These are phyloP conservation scores for Craseonycteris thonglongyai DNA, from an alignment of 2,113 vertebrate species.

Conservation along the genomic window DNA sequence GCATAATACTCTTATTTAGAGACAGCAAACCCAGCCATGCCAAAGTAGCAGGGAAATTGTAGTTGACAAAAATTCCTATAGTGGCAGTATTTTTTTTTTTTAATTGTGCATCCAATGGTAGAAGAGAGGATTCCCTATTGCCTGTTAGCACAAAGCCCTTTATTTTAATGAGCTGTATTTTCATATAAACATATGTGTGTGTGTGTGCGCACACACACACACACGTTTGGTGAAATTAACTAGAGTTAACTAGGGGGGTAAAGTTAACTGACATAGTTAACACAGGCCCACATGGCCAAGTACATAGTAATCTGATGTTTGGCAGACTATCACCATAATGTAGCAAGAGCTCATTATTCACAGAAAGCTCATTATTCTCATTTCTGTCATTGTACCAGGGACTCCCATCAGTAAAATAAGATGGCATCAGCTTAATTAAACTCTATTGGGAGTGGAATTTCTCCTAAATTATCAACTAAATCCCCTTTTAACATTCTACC, in stretches of 20 bases:
- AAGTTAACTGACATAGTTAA: not conserved
- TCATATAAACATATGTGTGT: not conserved
- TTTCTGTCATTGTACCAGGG: not conserved
- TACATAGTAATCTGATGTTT: not conserved
- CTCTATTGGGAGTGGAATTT: not conserved
- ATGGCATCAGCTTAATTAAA: constrained; percentile 11
- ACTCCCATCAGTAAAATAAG: not conserved
- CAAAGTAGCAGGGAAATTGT: not conserved
- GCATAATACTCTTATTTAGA: not conserved
- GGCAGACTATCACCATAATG: not conserved
- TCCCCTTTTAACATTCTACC: not conserved
- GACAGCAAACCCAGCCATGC: not conserved
- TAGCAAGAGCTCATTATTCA: not conserved
- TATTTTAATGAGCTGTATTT: constrained; percentile 1
- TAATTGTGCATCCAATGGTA: not conserved
- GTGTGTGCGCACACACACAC: not conserved
- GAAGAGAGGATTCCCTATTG: not conserved
- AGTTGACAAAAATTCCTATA: not conserved
- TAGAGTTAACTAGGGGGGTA: not conserved
- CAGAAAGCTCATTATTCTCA: constrained; percentile 14
- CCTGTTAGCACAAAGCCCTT: not conserved
- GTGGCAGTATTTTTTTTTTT: not conserved
- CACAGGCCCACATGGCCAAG: not conserved
- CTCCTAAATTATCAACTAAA: constrained; percentile 2
- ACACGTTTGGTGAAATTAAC: not conserved